phyloP scores from a whole-genome alignment of 2,113 vertebrate species.

The Speoplatyrhinus poulsoni region DNA sequence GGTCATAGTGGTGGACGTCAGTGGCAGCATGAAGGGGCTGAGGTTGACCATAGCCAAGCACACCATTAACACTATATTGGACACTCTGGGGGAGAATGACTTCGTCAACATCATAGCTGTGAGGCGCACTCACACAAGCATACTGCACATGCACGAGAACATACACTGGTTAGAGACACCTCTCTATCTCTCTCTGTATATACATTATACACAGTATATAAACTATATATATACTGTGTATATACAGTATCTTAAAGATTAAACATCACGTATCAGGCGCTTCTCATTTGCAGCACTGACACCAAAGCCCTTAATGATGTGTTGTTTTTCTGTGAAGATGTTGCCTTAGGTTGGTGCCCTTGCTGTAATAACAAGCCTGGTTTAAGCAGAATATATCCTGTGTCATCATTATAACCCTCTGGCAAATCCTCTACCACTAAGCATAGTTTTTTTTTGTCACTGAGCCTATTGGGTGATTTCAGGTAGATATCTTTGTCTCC shows the following conservation, averaged over 20 bases:
- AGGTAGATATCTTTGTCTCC: neutral
- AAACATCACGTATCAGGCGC: too few relatives aligned
- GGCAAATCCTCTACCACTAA: constrained; percentile 44
- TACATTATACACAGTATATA: neutral
- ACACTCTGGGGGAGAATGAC: constrained; percentile 96
- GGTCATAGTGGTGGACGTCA: constrained; percentile 90
- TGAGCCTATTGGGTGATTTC: too few relatives aligned
- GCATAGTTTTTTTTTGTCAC: constrained; percentile 41
- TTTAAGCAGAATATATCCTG: constrained; percentile 38
- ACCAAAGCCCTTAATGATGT: constrained; percentile 15
- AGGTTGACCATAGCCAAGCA: constrained; percentile 93
- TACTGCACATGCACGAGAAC: neutral
- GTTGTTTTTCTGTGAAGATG: constrained; percentile 30
- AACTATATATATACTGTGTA: too few relatives aligned
- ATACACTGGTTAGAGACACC: neutral
- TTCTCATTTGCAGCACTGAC: constrained; percentile 2
- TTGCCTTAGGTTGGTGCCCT: constrained; percentile 19
- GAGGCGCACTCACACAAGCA: constrained; percentile 29
- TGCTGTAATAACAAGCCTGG: constrained; percentile 53
- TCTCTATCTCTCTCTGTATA: neutral
- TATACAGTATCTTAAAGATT: too few relatives aligned
- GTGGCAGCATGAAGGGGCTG: constrained; percentile 96
- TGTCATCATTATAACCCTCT: constrained; percentile 54
- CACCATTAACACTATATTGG: constrained; percentile 89
- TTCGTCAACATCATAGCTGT: constrained; percentile 95